These are phyloP conservation scores for Stenodema calcarata DNA, from an alignment of 2,888 invertebrate genomes.

Conservation along the genomic window DNA sequence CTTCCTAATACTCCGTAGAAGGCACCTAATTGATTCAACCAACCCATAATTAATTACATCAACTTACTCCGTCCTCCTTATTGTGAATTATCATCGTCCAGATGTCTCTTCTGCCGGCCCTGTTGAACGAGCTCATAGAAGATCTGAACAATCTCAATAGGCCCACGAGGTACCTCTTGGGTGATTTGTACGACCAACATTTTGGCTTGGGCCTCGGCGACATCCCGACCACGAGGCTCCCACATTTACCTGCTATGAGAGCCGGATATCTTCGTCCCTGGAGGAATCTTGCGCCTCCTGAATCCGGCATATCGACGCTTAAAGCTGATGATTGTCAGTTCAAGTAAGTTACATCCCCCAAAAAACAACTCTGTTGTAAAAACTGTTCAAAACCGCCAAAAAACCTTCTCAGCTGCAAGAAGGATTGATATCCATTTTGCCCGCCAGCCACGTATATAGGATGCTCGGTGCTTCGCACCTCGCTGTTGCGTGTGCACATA, in stretches of 20 bases:
- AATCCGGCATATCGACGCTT: conserved; percentile 57
- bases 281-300: conserved; percentile 53
- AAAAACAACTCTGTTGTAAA: no score
- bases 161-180: conserved; percentile 47
- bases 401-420: no score
- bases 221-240: conserved; percentile 40
- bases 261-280: conserved; percentile 57
- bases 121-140: conserved; percentile 56
- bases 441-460: no score
- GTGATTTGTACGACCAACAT: conserved; percentile 57
- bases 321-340: conserved; percentile 56
- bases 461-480: no score
- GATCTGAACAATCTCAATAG: conserved; percentile 46
- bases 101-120: conserved; percentile 57
- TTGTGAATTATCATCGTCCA: neutral
- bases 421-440: no score
- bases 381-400: no score
- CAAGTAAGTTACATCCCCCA: conserved; percentile 51
- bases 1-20: no score
- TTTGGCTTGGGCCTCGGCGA: conserved; percentile 56
- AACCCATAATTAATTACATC: no score
- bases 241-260: conserved; percentile 50
- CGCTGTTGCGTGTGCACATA: no score
- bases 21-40: no score
- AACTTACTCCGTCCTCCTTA: no score